Base-by-base conservation (phyloP, 2,113 vertebrate species). In the Nothoprocta perdicaria region DNA sequence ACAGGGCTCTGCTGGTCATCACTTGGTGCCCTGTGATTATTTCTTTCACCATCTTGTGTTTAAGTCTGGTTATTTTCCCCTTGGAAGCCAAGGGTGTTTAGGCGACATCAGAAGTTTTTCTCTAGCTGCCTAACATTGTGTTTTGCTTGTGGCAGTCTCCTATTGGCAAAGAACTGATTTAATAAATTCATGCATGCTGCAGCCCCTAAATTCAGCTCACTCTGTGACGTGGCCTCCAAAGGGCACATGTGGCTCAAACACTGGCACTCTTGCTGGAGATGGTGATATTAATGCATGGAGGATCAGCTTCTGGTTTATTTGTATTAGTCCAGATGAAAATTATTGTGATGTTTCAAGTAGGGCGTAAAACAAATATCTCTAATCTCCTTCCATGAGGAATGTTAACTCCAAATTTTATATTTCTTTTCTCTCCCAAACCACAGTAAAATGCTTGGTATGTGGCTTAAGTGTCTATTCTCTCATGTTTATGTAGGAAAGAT, bases 271-370 rank as follows among this genome's bases (percentile, higher is more conserved):
- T 86, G 87, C 62, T 67, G 85, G 81, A 96, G 93, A 95, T 58
- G 66, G 66, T 82, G 57, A 85, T 96, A 89, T 71, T 85, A 92
- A 88, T 85, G 83, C 80, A 76, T 72, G 66, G 65, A 78, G 89
- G 74, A 92, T 92, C 76, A 90, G 69, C 71, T 83, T 85, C 84
- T 90, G 81, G 86, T 93, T 89, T 94, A 92, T 90, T 96, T 92
- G 95, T 96, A 69, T 89, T 94, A 73, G 52, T 50, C 68, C 38
- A 72, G 72, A 81, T 95, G 94, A 91, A 94, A 95, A 95, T 92
- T 58, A 52, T 74, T 74, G 12, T 87, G 60, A 88, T 93, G 83
- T 60, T 88, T 90, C 85, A 93, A 92, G 88, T 46, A 91, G 62
- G 72, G 88, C 10, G 1, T 90, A 95, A 95, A 95, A 95, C 77